Percentiles rank a stretch among this genome's conserved stretches.
These are phyloP conservation scores for Corythornis madagascariensis DNA, from an alignment of 2,113 vertebrate species.

Conservation along the genomic window DNA sequence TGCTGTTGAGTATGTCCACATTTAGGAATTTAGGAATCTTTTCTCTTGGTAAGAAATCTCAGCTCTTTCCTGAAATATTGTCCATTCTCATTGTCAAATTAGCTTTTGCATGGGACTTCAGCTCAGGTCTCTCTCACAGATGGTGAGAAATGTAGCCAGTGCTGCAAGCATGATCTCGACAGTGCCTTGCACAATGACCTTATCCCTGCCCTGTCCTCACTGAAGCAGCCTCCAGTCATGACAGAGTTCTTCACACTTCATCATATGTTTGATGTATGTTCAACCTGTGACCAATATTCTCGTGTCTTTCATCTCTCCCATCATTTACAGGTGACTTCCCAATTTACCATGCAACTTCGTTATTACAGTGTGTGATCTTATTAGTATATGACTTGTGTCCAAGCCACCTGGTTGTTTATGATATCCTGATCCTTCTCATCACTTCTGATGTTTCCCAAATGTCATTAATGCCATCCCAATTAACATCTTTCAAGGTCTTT, in stretches of 20 bases:
- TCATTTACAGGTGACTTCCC: background rate
- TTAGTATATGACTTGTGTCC: background rate
- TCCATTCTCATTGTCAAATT: fast-evolving
- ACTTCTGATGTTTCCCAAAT: background rate
- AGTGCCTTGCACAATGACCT: background rate
- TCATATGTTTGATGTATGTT: background rate
- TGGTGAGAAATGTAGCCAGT: background rate
- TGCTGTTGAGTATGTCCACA: background rate
- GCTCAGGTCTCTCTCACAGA: background rate
- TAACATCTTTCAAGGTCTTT: background rate
- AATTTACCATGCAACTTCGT: background rate
- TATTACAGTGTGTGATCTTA: background rate
- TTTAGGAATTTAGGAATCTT: background rate
- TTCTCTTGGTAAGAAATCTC: background rate
- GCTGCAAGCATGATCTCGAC: background rate
- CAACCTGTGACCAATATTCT: background rate
- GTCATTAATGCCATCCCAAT: background rate
- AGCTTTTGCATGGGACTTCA: background rate
- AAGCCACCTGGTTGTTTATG: background rate
- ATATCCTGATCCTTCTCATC: background rate
- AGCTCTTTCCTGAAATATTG: background rate
- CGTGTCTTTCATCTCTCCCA: background rate
- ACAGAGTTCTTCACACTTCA: background rate
- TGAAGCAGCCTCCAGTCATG: background rate
- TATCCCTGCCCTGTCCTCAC: background rate